Evolutionary conservation across 1,140 invertebrate species (phyloP).

Genomic region (Drosophila varians): DNA sequence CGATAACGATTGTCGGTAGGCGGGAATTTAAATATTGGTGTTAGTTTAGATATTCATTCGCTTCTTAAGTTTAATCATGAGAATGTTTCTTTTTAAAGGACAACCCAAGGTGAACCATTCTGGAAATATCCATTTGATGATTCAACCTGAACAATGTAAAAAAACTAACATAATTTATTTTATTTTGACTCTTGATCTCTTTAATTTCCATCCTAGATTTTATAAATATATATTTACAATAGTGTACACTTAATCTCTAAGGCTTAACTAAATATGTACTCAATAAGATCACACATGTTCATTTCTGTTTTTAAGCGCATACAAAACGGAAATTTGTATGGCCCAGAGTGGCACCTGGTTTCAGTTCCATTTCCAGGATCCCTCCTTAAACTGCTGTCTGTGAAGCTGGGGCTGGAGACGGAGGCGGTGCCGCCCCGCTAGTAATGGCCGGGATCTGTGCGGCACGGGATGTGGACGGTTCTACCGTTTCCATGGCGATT

Average conservation of each 20-base stretch:
- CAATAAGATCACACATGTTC: conserved; percentile 74
- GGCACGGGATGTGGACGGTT: conserved; percentile 70
- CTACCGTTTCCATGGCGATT: conserved; percentile 35
- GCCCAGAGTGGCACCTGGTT: conserved; percentile 61
- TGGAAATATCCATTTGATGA: background rate
- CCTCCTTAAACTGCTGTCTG: background rate
- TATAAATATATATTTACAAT: conserved; percentile 72
- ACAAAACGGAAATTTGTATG: conserved; percentile 59
- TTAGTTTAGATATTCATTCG: background rate
- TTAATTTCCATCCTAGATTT: conserved; percentile 58
- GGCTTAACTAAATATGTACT: conserved; percentile 56
- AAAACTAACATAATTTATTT: background rate
- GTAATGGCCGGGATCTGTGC: conserved; percentile 44
- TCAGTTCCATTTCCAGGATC: conserved; percentile 14
- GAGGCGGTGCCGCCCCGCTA: conserved; percentile 3
- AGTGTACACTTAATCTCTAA: conserved; percentile 47
- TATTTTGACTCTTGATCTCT: conserved; percentile 18
- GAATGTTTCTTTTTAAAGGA: background rate
- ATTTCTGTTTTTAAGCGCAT: conserved; percentile 53
- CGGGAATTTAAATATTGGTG: background rate
- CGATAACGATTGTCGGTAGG: background rate
- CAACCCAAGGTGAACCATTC: background rate
- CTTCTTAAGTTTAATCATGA: background rate
- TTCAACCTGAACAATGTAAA: background rate
- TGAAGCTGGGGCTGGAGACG: background rate